Percentiles rank a stretch among this genome's conserved stretches.
Conservation (phyloP, 2,113 vertebrate species). For the Ellobius talpinus region DNA sequence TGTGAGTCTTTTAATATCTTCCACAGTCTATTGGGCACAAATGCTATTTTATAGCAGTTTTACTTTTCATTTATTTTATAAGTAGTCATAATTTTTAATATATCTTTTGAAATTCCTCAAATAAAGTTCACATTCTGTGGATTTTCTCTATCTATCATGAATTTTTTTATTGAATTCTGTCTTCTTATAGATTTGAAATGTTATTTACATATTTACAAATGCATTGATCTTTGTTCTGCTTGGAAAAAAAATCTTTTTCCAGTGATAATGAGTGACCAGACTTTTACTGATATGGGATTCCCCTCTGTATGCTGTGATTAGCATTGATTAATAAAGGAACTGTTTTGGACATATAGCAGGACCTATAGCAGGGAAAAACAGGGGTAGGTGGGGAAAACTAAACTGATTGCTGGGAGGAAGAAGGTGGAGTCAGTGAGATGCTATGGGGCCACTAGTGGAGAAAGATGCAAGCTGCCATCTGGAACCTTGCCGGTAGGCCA, state of each 20-base stretch:
- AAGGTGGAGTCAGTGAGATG: no score
- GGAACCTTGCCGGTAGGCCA: no score
- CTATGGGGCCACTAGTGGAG: no score
- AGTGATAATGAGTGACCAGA: background rate
- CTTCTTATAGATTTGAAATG: background rate
- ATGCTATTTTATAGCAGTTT: background rate
- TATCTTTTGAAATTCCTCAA: background rate
- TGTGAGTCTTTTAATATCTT: background rate
- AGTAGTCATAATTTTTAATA: background rate
- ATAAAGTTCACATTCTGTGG: background rate
- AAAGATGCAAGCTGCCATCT: no score
- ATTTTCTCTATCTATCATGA: background rate
- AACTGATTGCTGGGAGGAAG: no score
- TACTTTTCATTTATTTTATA: constrained; percentile 1
- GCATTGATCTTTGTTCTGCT: background rate
- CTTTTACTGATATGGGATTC: background rate
- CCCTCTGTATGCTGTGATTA: no score
- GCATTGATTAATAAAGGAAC: no score
- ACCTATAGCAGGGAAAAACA: no score
- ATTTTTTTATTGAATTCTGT: background rate
- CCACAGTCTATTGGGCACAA: background rate
- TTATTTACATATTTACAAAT: background rate
- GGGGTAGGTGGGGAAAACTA: no score
- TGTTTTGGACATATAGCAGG: no score
- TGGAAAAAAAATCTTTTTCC: background rate